Percentiles rank a stretch among this genome's conserved stretches.
These are phyloP conservation scores for Drosophila ficusphila DNA, from an alignment of 1,140 invertebrate genomes.

Conservation along the genomic window DNA sequence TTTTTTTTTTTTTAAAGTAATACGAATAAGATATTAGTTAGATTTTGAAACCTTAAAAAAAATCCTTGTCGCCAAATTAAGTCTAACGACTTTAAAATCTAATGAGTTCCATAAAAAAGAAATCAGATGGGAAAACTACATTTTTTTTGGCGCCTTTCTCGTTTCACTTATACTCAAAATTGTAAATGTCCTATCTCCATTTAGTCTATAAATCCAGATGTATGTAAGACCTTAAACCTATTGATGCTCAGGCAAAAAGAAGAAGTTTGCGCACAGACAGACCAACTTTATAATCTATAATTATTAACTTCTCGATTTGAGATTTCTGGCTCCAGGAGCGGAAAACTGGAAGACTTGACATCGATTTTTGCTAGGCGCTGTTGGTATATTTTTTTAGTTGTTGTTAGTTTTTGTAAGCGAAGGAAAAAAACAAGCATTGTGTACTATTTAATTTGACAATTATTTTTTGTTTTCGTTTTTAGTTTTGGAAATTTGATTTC, in stretches of 20 bases:
- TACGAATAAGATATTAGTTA: background rate
- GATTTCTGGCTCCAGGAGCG: slow-evolving; percentile 28
- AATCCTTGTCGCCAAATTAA: background rate
- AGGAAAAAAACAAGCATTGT: slow-evolving; percentile 2
- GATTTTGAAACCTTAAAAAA: too few species aligned
- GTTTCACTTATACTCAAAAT: slow-evolving; percentile 10
- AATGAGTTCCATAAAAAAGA: too few species aligned
- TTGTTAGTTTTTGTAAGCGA: slow-evolving; percentile 77
- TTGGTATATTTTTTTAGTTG: slow-evolving; percentile 62
- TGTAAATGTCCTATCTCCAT: slow-evolving; percentile 2
- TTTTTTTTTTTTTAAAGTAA: too few species aligned
- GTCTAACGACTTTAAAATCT: slow-evolving; percentile 5
- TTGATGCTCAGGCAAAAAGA: slow-evolving; percentile 58
- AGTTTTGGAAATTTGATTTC: slow-evolving; percentile 41
- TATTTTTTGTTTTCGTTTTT: slow-evolving; percentile 20
- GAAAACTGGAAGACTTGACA: slow-evolving; percentile 50
- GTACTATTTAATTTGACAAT: background rate
- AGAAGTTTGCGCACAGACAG: slow-evolving; percentile 63
- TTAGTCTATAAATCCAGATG: background rate
- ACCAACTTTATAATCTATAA: slow-evolving; percentile 6
- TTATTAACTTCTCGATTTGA: slow-evolving; percentile 5
- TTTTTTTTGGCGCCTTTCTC: background rate
- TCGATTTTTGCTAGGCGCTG: slow-evolving; percentile 48
- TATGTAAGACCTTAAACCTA: slow-evolving; percentile 19
- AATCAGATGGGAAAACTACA: background rate